Base-by-base conservation (phyloP, 2,113 vertebrate species). In the Butorides virescens region DNA sequence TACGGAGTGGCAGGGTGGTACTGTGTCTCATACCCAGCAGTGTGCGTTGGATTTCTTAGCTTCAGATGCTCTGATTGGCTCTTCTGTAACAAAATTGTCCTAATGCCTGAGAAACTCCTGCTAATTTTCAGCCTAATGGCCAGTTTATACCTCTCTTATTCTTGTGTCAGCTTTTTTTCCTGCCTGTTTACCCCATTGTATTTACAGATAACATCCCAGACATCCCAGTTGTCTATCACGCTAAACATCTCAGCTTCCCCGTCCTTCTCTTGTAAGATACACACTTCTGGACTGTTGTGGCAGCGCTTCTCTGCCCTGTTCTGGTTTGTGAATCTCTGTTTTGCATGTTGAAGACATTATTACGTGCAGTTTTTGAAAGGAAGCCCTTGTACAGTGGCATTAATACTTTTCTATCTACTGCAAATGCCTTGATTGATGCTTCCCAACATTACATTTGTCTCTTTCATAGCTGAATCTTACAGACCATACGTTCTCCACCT, bases 351-450 rank as follows among this genome's bases (percentile, higher is more conserved):
- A 84, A 86, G 80, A 74, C 16, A 4, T 66, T 47, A 77, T 71
- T 59, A 59, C 0, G 0, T 70, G 37, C 44, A 39, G 55, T n/a
- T 95, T 88, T 95, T 50, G 59, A 88, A 95, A 77, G 83, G 66
- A 89, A 84, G n/a, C 42, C 56, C 29, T 80, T 47, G 27, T 87
- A 53, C 37, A 77, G 34, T 55, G 47, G 29, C 52, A 70, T 86
- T 88, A 88, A 47, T 92, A 59, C 59, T 89, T 77, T 62, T 59
- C 88, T 86, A 1, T 84, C 86, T 81, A 34, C 55, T 74, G 61
- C 67, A 95, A 95, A 92, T 75, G 79, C 50, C 32, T 92, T 93
- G 86, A 95, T 27, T 87, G 91, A 95, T 93, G 86, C 70, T 91
- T 93, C 55, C 68, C 84, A 80, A 68, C 56, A 63, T 93, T 84